phyloP scores from a whole-genome alignment of 1,140 invertebrate genomes.

The Pseudachorutes palmiensis region DNA sequence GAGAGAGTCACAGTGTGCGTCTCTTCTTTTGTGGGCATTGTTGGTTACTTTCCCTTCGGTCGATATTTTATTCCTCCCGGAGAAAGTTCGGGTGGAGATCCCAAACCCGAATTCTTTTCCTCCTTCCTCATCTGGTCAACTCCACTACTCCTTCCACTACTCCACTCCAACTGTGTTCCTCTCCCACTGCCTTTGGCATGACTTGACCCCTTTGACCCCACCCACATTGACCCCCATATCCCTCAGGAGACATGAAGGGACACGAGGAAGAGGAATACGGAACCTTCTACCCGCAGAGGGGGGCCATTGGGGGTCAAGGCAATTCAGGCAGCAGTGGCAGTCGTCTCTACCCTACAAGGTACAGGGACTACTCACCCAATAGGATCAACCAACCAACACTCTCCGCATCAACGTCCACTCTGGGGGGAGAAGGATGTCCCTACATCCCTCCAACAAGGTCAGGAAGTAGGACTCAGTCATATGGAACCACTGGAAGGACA shows the following conservation, averaged over 20 bases:
- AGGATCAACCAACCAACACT: constrained; percentile 24
- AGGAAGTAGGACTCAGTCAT: constrained; percentile 26
- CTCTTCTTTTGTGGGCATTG: too few species aligned
- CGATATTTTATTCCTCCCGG: too few species aligned
- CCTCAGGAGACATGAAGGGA: constrained; percentile 24
- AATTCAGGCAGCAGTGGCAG: constrained; percentile 4
- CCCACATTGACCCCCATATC: background rate
- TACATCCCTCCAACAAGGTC: constrained; percentile 20
- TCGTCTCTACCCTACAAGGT: constrained; percentile 18
- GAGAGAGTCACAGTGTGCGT: too few species aligned
- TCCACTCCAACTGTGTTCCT: too few species aligned
- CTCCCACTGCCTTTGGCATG: too few species aligned
- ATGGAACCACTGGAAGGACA: constrained; percentile 22
- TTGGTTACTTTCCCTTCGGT: too few species aligned
- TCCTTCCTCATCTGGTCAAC: too few species aligned
- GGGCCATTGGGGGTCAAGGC: constrained; percentile 11
- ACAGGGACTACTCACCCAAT: constrained; percentile 37
- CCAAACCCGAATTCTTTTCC: too few species aligned
- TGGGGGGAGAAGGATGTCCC: constrained; percentile 16
- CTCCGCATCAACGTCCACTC: constrained; percentile 20
- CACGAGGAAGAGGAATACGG: constrained; percentile 38
- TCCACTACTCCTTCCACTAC: background rate
- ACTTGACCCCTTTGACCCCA: too few species aligned
- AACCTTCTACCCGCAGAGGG: constrained; percentile 26
- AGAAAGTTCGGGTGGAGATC: background rate